Base-by-base conservation (phyloP, 2,888 invertebrate species). In the Gastrophysa polygoni region DNA sequence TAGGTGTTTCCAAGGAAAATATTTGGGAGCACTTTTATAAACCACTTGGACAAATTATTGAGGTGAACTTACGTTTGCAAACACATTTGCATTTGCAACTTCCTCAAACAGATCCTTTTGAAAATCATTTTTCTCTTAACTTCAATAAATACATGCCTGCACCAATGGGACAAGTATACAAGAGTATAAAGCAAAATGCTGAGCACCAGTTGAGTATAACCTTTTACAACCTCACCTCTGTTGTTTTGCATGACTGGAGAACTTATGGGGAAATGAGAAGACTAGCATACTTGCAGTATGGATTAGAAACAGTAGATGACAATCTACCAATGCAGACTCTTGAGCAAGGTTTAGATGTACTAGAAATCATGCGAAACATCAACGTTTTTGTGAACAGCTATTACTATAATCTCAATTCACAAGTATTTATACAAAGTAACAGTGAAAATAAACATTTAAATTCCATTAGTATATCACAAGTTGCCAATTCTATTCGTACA, bases 191-290 rank as follows among this genome's bases (percentile, higher is more conserved):
- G 68, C 76, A 76, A 60, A 77, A 81, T 59, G 89, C 96, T 7
- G 97, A 97, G 79, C 90, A 93, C 77, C 97, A 98, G 82, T 85
- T 99, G 68, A 95, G 96, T 74, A 90, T 89, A 69, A 96, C 93
- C 78, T 98, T 98, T 82, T 99, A 99, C 82, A 98, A 98, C 83
- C 85, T 98, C 73, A 98, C 98, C 0, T 96, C 98, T 1, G 96
- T 99, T 28, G 96, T 98, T 6, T 83, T 98, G 48, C 96, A 98
- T 71, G 97, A 99, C 81, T 98, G 98, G 96, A 93, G 92, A 80
- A 96, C 96, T 0, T 99, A 99, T 78, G 92, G 95, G 16, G 95
- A 96, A 82, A 99, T 99, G 98, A 87, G 96, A 63, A 91, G 92
- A 56, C 86, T 98, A 80, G 98, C 97, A 0, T 86, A 86, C 75